Evolutionary conservation across 2,113 vertebrate species (phyloP), one percentile per base, ranked within the genome.

Genomic region (Corythornis madagascariensis): DNA sequence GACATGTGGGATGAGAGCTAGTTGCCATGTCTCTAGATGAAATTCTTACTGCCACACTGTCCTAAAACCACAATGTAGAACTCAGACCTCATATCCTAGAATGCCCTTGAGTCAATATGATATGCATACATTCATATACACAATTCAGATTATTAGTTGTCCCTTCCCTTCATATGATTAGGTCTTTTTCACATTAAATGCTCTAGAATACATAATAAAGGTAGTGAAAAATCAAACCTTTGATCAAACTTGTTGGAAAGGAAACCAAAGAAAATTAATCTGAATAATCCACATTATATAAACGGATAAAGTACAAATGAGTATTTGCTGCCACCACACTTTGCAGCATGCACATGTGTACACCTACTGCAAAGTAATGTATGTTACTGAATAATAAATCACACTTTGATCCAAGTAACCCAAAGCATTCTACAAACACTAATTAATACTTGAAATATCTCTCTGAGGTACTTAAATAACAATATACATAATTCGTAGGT

Each of bases 381-480:
- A 92, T 2, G 3, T 86, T 88, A 69, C 83, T 70, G 88, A 94
- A 87, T 87, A 87, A 96, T 92, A 96, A 92, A 93, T 94, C 87
- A 89, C 71, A 60, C 64, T 95, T 94, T 80, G 67, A 89, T 92
- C 89, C 91, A 94, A 93, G 74, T 84, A 95, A 95, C 95, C 82
- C 71, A 92, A 91, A 94, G 83, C 89, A 85, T 91, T 95, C 87
- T 90, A 79, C 47, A 92, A 96, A 91, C 64, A 92, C 74, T 94
- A 96, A 94, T 95, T 95, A 93, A 96, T 90, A 92, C 64, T 87
- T 93, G 71, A 82, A 95, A 74, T 86, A 82, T 85, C 81, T 93
- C 95, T 96, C 83, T 66, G 71, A 94, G 67, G 78, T 92, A 91
- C 84, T 93, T 95, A 93, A 92, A 92, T 77, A 94, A 73, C 84